phyloP scores from a whole-genome alignment of 2,113 vertebrate genomes.

The Pomatorhinus ruficollis region DNA sequence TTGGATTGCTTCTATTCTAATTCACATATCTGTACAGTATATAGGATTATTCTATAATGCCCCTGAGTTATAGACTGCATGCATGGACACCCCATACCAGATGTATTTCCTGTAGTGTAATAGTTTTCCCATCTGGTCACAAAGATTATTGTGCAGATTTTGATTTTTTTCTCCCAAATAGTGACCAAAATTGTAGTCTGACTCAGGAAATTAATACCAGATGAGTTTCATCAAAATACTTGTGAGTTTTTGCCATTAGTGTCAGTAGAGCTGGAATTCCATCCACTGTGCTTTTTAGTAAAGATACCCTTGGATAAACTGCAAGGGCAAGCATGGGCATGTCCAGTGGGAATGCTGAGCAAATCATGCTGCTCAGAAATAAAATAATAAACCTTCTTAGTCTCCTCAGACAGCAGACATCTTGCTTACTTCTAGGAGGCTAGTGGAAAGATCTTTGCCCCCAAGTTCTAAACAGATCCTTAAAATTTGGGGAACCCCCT shows the following conservation, averaged over 20 bases:
- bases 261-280: neutral
- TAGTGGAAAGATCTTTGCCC: neutral
- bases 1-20: neutral
- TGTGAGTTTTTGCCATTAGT: neutral
- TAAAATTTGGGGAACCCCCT: neutral
- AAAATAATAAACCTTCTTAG: neutral
- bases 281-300: neutral
- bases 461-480: neutral
- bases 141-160: neutral
- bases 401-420: neutral
- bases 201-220: neutral
- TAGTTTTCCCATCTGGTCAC: neutral
- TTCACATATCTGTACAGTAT: neutral
- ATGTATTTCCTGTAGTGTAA: neutral
- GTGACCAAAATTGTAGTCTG: neutral
- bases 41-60: neutral
- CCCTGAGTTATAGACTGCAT: neutral
- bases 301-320: neutral
- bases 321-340: neutral
- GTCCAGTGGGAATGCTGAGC: neutral
- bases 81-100: neutral
- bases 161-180: neutral
- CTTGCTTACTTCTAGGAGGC: neutral
- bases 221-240: neutral
- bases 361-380: neutral